Evolutionary conservation across 2,797 vertebrate species (phyloP).

Genomic region (Sorex maritimensis): DNA sequence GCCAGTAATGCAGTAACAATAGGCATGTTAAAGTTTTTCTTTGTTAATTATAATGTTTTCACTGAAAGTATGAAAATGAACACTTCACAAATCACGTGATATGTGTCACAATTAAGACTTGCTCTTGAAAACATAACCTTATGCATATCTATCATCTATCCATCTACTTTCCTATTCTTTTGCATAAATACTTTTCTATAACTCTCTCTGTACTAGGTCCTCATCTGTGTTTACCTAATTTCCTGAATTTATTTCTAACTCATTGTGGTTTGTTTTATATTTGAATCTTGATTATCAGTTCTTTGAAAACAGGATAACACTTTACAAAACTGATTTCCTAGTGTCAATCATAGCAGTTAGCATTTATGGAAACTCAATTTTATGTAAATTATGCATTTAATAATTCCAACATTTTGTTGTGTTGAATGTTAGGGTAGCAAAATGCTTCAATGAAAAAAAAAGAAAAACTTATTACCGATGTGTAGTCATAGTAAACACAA

Average conservation of each 20-base stretch:
- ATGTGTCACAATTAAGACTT: no score
- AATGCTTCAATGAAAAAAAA: neutral
- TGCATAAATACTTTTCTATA: neutral
- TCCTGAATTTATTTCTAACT: neutral
- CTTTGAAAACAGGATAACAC: neutral
- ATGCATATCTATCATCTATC: no score
- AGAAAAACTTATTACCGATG: neutral
- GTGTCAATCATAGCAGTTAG: neutral
- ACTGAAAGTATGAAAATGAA: neutral
- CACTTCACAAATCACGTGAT: neutral
- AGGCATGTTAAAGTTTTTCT: neutral
- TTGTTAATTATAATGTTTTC: neutral
- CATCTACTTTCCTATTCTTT: no score
- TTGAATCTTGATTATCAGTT: neutral
- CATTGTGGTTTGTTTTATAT: no score
- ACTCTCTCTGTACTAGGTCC: neutral
- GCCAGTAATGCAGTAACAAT: neutral
- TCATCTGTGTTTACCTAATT: neutral
- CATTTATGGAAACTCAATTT: neutral
- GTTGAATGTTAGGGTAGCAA: neutral
- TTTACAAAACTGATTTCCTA: constrained; percentile 12
- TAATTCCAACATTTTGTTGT: neutral
- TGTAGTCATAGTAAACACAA: neutral
- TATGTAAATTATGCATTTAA: neutral
- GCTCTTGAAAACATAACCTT: no score